Evolutionary conservation across 2,113 vertebrate species (phyloP), one percentile per base, ranked within the genome.

Genomic region (Tinamus guttatus): DNA sequence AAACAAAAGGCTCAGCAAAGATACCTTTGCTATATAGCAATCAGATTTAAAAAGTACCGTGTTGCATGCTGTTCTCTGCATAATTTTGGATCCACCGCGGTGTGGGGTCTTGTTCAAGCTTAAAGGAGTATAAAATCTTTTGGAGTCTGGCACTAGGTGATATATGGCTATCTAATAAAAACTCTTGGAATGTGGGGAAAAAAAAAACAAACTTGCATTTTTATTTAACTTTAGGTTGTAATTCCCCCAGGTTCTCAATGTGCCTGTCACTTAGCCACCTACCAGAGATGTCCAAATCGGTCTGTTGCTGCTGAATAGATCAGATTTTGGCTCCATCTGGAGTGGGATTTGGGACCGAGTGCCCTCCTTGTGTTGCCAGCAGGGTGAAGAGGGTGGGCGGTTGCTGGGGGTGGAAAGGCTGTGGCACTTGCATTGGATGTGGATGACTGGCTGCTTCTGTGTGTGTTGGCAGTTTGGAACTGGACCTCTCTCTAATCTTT

Each of bases 281-380:
- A 43, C 27, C 63, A 36, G 58, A 71, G 51, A 15, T 67, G 45
- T 80, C 67, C n/a, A 3, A n/a, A 20, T 83, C 27, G 73, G 30
- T 83, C 27, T 9, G 34, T 54, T 89, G 67, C 34, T 79, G 32
- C 24, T 52, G 54, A 60, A 40, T 30, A 49, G 40, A 34, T 86
- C 32, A 36, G 27, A 4, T 0, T 0, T 8, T 47, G 24, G 47
- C 54, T 82, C 5, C 5, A 3, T n/a, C 40, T 7, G 36, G 25
- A 3, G 38, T 9, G 70, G 38, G 32, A 5, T 79, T 68, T 34
- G 34, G 41, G 60, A 14, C 36, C 19, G 73, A 18, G 6, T 77
- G 6, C 36, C 74, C 54, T 74, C 68, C 15, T 11, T 4, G 58
- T 9, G 18, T 1, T 49, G 27, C n/a, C n/a, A 28, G 54, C 51